A percentile compares a stretch with the other conserved stretches of the same genome.
Evolutionary conservation across 2,888 invertebrate genomes (phyloP).

Genomic region (Dastarcus helophoroides): DNA sequence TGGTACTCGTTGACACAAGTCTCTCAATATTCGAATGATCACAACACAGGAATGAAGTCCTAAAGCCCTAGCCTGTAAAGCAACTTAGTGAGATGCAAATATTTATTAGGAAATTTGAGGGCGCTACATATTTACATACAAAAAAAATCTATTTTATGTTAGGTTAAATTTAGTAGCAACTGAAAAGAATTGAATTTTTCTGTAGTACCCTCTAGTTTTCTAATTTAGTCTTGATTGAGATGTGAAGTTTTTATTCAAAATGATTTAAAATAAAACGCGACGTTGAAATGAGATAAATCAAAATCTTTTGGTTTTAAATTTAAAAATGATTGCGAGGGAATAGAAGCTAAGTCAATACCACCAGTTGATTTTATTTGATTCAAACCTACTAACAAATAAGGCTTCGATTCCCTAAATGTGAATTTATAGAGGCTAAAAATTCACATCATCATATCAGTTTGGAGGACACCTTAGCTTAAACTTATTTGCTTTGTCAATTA

Average conservation of each 20-base stretch:
- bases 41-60: constrained; percentile 93
- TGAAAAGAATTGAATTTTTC: constrained; percentile 8
- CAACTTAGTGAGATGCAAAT: constrained; percentile 10
- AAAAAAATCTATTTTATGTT: not conserved
- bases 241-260: constrained; percentile 28
- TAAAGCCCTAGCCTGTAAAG: constrained; percentile 82
- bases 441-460: constrained; percentile 30
- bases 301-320: constrained; percentile 11
- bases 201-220: constrained; percentile 25
- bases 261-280: no score
- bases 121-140: constrained; percentile 21
- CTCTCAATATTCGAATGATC: constrained; percentile 89
- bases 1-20: constrained; percentile 87
- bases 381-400: constrained; percentile 12
- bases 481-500: no score
- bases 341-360: constrained; percentile 28
- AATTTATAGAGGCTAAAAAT: constrained; percentile 21
- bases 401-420: constrained; percentile 26
- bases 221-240: constrained; percentile 25
- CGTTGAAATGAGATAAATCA: no score
- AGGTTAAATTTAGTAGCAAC: no score
- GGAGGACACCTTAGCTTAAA: constrained; percentile 1
- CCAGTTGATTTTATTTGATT: constrained; percentile 14
- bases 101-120: constrained; percentile 12
- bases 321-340: constrained; percentile 24